phyloP scores from a whole-genome alignment of 2,113 vertebrate genomes.

The Eulemur macaco region DNA sequence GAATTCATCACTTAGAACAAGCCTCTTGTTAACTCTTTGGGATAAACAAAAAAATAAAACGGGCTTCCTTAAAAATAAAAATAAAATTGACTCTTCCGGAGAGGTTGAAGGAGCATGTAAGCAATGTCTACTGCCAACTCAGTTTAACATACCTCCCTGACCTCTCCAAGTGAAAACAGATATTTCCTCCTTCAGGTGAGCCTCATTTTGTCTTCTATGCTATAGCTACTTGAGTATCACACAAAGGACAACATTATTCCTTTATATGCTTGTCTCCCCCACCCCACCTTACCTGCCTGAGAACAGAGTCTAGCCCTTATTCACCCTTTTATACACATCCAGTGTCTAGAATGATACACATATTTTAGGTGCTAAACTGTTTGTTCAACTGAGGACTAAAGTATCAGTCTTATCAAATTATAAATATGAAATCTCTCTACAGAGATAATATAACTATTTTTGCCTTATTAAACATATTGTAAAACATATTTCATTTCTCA shows the following conservation, averaged over 20 bases:
- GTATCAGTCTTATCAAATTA: not conserved
- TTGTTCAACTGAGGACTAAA: not conserved
- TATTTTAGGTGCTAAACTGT: not conserved
- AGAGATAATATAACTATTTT: not conserved
- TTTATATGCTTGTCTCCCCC: not conserved
- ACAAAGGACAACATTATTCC: not conserved
- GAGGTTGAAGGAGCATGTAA: not conserved
- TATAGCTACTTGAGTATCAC: not conserved
- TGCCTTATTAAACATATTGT: not conserved
- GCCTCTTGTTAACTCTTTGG: constrained; percentile 20
- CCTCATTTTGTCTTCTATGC: not conserved
- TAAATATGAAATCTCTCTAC: not conserved
- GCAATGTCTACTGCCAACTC: not conserved
- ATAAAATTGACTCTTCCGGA: not conserved
- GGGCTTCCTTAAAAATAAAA: not conserved
- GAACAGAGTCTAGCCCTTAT: not conserved
- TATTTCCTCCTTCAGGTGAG: not conserved
- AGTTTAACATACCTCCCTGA: not conserved
- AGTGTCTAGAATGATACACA: not conserved
- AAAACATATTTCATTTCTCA: not conserved
- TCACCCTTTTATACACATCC: not conserved
- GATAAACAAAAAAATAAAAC: not conserved
- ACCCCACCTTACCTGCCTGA: not conserved
- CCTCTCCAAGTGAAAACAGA: not conserved
- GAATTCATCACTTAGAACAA: constrained; percentile 6